These are phyloP conservation scores for Forficula auricularia DNA, from an alignment of 1,140 invertebrate species.

Conservation along the genomic window DNA sequence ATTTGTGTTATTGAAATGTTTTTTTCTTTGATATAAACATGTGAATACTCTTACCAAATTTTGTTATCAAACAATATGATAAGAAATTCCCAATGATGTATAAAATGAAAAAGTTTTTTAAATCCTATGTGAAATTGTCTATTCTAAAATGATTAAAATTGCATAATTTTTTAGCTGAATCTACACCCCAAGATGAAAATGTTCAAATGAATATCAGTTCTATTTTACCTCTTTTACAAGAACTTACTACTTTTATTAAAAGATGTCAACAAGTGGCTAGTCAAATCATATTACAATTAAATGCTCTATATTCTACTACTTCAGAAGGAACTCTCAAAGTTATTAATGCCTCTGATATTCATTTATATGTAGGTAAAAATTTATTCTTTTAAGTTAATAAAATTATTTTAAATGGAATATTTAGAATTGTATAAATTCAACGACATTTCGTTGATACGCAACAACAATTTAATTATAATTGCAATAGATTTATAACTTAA, in stretches of 20 bases:
- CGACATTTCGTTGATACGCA: too few species aligned
- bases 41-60: not conserved
- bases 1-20: not conserved
- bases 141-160: not conserved
- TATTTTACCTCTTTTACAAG: constrained; percentile 37
- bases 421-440: not conserved
- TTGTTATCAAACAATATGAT: too few species aligned
- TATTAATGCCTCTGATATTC: constrained; percentile 29
- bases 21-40: not conserved
- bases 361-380: constrained; percentile 25
- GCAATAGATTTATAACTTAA: constrained; percentile 22
- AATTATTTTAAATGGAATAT: not conserved
- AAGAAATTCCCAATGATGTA: too few species aligned
- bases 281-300: constrained; percentile 47
- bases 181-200: constrained; percentile 26
- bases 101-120: constrained; percentile 1
- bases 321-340: constrained; percentile 21
- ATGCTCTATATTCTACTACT: constrained; percentile 31
- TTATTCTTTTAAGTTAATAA: constrained; percentile 31
- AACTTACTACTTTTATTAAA: constrained; percentile 43
- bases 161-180: constrained; percentile 11
- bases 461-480: not conserved
- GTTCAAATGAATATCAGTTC: constrained; percentile 30
- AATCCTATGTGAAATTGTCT: not conserved
- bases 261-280: constrained; percentile 44